Conservation (phyloP, 2,113 vertebrate species). For the Melanerpes formicivorus region DNA sequence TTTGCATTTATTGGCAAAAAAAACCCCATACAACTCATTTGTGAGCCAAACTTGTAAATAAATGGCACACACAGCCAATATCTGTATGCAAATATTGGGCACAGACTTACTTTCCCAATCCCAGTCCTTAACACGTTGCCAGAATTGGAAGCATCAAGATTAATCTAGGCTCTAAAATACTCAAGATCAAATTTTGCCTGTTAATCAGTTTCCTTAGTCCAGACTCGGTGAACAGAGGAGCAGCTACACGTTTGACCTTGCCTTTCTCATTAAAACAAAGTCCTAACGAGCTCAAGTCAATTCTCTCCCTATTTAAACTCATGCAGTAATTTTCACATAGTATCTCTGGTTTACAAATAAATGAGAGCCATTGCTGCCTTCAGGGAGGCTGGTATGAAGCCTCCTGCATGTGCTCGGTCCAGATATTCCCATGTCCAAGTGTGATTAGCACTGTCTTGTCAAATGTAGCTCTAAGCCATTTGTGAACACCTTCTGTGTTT, state of each 20-base stretch:
- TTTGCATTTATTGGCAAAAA: neutral
- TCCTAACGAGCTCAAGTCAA: neutral
- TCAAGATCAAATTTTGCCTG: neutral
- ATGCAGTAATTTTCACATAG: neutral
- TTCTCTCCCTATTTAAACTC: neutral
- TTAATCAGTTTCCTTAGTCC: neutral
- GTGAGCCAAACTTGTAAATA: neutral
- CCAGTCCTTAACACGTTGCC: neutral
- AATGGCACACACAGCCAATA: neutral
- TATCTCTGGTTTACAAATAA: neutral
- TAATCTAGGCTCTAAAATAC: neutral
- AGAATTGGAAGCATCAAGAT: neutral
- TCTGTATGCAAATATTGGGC: neutral
- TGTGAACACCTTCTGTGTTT: constrained; percentile 79
- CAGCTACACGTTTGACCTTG: neutral
- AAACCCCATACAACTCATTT: neutral
- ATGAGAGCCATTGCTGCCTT: neutral
- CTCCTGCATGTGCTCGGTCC: constrained; percentile 52
- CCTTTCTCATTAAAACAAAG: neutral
- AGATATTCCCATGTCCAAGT: constrained; percentile 78
- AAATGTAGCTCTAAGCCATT: constrained; percentile 83
- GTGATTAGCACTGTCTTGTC: constrained; percentile 79
- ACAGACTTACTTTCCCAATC: neutral
- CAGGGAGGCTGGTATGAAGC: neutral
- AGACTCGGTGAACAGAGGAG: neutral